phyloP scores from a whole-genome alignment of 2,797 vertebrate genomes.

The Pogonophryne albipinna region DNA sequence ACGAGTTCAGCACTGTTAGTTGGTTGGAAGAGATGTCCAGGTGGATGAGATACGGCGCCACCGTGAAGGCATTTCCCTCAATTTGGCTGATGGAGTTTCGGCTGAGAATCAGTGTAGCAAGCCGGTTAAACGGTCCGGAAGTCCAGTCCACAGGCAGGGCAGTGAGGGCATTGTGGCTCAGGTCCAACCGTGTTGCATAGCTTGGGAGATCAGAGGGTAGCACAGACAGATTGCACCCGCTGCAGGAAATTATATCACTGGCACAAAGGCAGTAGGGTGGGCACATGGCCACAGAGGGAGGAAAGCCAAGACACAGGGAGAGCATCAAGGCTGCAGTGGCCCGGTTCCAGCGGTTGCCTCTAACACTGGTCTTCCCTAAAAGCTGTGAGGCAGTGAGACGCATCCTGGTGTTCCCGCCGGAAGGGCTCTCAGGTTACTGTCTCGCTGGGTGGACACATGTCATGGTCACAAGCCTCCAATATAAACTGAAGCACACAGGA shows the following conservation, averaged over 20 bases:
- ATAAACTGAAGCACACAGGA: slow-evolving; percentile 26
- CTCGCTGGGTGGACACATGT: slow-evolving; percentile 60
- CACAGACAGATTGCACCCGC: slow-evolving; percentile 87
- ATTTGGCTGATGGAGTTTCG: slow-evolving; percentile 88
- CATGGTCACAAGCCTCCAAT: slow-evolving; percentile 40
- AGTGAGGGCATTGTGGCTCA: slow-evolving; percentile 90
- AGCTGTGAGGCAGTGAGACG: slow-evolving; percentile 37
- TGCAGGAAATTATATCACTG: slow-evolving; percentile 92
- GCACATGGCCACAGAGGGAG: slow-evolving; percentile 80
- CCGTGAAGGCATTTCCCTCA: slow-evolving; percentile 84
- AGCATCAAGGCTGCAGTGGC: slow-evolving; percentile 75
- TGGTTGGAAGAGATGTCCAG: slow-evolving; percentile 93
- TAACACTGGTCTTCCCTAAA: slow-evolving; percentile 11
- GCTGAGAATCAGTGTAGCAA: slow-evolving; percentile 86
- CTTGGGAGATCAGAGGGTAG: slow-evolving; percentile 86
- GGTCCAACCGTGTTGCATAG: slow-evolving; percentile 88
- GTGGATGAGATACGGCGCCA: slow-evolving; percentile 84
- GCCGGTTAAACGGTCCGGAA: slow-evolving; percentile 79
- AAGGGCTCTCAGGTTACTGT: slow-evolving; percentile 68
- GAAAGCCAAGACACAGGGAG: slow-evolving; percentile 66
- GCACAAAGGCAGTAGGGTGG: slow-evolving; percentile 90
- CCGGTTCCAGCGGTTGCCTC: slow-evolving; percentile 30
- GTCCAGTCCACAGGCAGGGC: slow-evolving; percentile 87
- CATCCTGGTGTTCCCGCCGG: slow-evolving; percentile 72
- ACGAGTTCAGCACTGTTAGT: slow-evolving; percentile 82